Percentiles rank a stretch among this genome's conserved stretches.
phyloP scores from a whole-genome alignment of 2,888 invertebrate species.

The Heliconius aoede region DNA sequence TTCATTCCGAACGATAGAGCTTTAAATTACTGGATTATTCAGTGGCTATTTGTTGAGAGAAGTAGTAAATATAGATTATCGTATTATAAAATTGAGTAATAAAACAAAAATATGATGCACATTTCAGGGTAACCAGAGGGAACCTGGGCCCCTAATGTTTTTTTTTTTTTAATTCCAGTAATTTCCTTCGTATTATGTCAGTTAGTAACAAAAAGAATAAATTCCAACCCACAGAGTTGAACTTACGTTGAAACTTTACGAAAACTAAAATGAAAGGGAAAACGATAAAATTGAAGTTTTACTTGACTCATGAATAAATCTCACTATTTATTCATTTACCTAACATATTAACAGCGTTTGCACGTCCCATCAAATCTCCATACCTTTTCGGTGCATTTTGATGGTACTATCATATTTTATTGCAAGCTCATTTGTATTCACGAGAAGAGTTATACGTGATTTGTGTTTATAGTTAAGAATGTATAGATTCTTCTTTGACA shows the following conservation, averaged over 20 bases:
- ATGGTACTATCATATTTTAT: conserved; percentile 12
- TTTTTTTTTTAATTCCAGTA: no score
- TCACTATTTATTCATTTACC: conserved; percentile 11
- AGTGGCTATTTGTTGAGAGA: conserved; percentile 6
- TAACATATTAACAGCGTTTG: background rate
- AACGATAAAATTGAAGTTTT: background rate
- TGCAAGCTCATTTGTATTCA: conserved; percentile 22
- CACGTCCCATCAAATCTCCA: conserved; percentile 18
- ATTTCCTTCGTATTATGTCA: no score
- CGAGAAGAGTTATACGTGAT: background rate
- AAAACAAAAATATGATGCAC: background rate
- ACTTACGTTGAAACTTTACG: no score
- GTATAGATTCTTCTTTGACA: background rate
- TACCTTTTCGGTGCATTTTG: conserved; percentile 30
- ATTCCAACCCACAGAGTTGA: background rate
- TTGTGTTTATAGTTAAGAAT: conserved; percentile 15
- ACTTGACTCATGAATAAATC: background rate
- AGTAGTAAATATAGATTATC: background rate
- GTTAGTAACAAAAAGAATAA: background rate
- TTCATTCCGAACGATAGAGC: background rate
- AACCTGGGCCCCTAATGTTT: background rate
- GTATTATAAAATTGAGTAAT: background rate
- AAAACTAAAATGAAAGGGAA: conserved; percentile 2
- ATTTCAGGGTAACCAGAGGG: background rate
- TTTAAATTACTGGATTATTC: background rate